Conservation (phyloP, 2,113 vertebrate species). For the Sinocyclocheilus anshuiensis region DNA sequence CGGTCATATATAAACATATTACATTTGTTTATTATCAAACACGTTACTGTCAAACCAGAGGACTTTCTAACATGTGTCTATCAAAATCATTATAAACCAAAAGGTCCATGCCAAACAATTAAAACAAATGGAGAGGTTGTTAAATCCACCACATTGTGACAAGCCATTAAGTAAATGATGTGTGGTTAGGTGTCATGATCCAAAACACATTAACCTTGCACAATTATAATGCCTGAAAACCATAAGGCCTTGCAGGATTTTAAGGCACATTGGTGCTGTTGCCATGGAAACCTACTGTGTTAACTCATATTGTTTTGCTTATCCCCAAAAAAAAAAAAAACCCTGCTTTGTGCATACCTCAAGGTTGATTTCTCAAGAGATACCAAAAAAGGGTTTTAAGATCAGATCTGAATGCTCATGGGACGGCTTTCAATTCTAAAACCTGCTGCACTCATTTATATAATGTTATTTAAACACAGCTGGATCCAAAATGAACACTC, state of each 20-base stretch:
- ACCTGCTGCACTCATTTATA: neutral
- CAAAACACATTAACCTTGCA: conserved; percentile 72
- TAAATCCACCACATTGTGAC: conserved; percentile 61
- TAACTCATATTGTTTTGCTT: conserved; percentile 31
- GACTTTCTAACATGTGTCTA: conserved; percentile 50
- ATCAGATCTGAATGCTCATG: conserved; percentile 50
- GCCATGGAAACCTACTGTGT: conserved; percentile 71
- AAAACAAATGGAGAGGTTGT: conserved; percentile 63
- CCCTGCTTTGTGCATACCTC: conserved; percentile 27
- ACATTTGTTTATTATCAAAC: neutral
- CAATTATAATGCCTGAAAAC: conserved; percentile 70
- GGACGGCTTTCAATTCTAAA: neutral
- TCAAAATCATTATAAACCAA: conserved; percentile 55
- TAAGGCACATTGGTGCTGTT: conserved; percentile 50
- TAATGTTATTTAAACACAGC: neutral
- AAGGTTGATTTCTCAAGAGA: conserved; percentile 46
- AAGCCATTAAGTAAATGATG: conserved; percentile 62
- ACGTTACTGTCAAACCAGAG: conserved; percentile 48
- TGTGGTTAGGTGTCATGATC: conserved; percentile 65
- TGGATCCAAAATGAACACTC: neutral
- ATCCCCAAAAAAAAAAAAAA: neutral
- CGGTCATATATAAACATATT: neutral
- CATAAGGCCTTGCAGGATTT: conserved; percentile 31
- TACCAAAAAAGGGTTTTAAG: conserved; percentile 61
- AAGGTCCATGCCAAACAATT: conserved; percentile 50